These are phyloP conservation scores for Heliconius melpomene DNA, from an alignment of 1,140 invertebrate species.

Conservation along the genomic window DNA sequence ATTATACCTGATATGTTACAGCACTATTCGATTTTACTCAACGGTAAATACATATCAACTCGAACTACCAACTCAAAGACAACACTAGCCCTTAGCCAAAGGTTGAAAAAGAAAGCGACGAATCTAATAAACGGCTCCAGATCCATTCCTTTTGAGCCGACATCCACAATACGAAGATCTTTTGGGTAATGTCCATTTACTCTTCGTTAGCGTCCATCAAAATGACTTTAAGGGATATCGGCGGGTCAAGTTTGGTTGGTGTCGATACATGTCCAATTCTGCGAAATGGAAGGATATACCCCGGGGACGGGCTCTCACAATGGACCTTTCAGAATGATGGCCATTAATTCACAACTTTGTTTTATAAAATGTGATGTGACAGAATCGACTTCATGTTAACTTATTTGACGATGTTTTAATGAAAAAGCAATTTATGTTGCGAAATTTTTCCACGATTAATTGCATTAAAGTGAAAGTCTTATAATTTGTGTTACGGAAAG, in stretches of 20 bases:
- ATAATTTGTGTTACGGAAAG: constrained; percentile 39
- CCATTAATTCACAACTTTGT: constrained; percentile 79
- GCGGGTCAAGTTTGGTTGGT: constrained; percentile 57
- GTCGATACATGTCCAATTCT: constrained; percentile 72
- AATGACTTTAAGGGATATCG: constrained; percentile 52
- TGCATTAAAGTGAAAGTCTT: constrained; percentile 45
- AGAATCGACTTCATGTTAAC: constrained; percentile 67
- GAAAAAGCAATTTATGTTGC: constrained; percentile 45
- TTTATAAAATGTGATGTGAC: constrained; percentile 75
- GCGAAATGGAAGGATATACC: constrained; percentile 76
- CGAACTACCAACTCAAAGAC: constrained; percentile 63
- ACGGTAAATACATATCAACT: constrained; percentile 61
- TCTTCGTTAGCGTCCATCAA: constrained; percentile 52
- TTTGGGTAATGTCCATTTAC: constrained; percentile 41
- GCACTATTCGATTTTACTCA: constrained; percentile 4
- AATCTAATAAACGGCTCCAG: constrained; percentile 75
- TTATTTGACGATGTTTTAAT: constrained; percentile 64
- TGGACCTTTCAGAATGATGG: constrained; percentile 74
- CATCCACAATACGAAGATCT: constrained; percentile 58
- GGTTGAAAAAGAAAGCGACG: constrained; percentile 73
- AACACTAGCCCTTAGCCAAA: constrained; percentile 70
- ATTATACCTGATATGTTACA: no score
- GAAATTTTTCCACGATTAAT: constrained; percentile 47
- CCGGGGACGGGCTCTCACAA: constrained; percentile 69
- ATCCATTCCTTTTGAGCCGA: constrained; percentile 72